phyloP scores from a whole-genome alignment of 2,888 invertebrate genomes.

The Oligia strigilis region DNA sequence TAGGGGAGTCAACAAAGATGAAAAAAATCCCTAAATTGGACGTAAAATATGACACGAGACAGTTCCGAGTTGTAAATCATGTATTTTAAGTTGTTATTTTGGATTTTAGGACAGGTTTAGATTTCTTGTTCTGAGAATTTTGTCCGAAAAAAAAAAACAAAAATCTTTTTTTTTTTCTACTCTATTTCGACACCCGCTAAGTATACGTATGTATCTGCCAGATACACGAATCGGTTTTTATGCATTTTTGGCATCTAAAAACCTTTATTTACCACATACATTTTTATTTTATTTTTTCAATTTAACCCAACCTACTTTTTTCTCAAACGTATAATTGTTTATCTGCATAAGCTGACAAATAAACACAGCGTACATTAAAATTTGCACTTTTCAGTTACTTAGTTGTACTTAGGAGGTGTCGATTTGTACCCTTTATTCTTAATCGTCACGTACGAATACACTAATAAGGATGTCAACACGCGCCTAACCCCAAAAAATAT shows the following conservation, averaged over 20 bases:
- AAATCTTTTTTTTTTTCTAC: background rate
- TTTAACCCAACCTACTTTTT: too few relatives aligned
- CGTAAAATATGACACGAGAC: constrained; percentile 67
- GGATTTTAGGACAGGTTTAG: constrained; percentile 14
- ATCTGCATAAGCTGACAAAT: too few relatives aligned
- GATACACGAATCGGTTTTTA: too few relatives aligned
- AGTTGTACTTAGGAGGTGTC: too few relatives aligned
- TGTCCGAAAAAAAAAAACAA: fast-evolving
- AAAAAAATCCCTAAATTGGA: constrained; percentile 69
- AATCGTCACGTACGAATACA: constrained; percentile 52
- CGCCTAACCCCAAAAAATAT: constrained; percentile 67
- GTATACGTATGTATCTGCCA: too few relatives aligned
- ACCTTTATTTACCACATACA: too few relatives aligned
- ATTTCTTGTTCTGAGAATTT: constrained; percentile 11
- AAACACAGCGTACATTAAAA: too few relatives aligned
- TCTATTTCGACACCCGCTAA: too few relatives aligned
- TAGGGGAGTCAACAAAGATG: constrained; percentile 61
- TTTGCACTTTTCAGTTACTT: too few relatives aligned
- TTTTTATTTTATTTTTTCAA: too few relatives aligned
- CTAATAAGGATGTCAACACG: constrained; percentile 66
- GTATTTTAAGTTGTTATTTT: constrained; percentile 18
- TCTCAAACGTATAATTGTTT: too few relatives aligned
- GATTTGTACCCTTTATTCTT: constrained; percentile 6
- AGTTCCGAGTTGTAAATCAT: constrained; percentile 44
- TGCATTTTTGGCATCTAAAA: too few relatives aligned